Conservation (phyloP, 35 echinoderm and acorn worm genomes). For the Strongylocentrotus purpuratus region DNA sequence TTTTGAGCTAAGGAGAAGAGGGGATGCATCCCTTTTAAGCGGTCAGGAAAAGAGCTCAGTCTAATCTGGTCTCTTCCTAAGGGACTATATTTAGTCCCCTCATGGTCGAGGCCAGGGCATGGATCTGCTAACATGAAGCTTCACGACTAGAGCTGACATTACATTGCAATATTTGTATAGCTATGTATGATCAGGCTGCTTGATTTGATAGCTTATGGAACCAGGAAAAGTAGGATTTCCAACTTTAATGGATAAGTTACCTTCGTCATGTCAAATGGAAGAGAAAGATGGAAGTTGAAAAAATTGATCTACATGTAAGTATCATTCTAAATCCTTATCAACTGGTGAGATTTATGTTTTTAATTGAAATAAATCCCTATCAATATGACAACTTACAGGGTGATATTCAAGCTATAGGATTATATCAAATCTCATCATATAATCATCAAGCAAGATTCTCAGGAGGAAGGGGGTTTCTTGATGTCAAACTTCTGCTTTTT, state of each 20-base stretch:
- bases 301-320: not conserved
- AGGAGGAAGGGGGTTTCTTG: too few species aligned
- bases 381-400: too few species aligned
- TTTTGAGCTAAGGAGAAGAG: not conserved
- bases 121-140: not conserved
- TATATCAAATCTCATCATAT: too few species aligned
- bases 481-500: too few species aligned
- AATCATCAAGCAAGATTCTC: too few species aligned
- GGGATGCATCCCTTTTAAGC: slow-evolving; percentile 23
- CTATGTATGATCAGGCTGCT: not conserved
- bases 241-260: slow-evolving; percentile 26
- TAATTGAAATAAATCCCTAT: too few species aligned
- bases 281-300: not conserved
- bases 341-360: too few species aligned
- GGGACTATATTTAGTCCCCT: slow-evolving; percentile 3
- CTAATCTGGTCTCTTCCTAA: not conserved
- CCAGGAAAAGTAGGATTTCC: slow-evolving; percentile 16
- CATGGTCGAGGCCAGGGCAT: not conserved
- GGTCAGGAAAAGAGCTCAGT: not conserved
- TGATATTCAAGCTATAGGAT: too few species aligned
- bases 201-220: not conserved
- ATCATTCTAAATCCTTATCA: not conserved
- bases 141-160: not conserved
- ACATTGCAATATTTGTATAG: slow-evolving; percentile 5
- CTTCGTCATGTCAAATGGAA: not conserved